Conservation (phyloP, 1,140 invertebrate genomes). For the Solenopsis fugax region DNA sequence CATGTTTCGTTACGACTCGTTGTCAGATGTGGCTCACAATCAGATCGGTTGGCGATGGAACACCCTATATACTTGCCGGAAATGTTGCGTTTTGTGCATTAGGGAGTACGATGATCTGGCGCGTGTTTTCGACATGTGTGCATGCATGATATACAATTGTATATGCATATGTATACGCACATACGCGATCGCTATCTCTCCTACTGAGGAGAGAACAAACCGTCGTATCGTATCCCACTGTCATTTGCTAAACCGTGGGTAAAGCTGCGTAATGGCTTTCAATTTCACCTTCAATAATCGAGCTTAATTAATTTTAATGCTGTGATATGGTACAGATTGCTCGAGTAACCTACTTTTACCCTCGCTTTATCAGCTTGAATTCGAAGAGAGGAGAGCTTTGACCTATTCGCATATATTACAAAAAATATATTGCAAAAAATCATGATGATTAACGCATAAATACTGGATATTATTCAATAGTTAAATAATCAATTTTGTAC, state of each 20-base stretch:
- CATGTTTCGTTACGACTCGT: background rate
- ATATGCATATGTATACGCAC: background rate
- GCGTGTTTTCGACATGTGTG: background rate
- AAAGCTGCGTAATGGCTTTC: slow-evolving; percentile 36
- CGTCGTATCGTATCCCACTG: slow-evolving; percentile 43
- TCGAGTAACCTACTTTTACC: slow-evolving; percentile 48
- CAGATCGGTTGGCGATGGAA: background rate
- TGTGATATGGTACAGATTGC: slow-evolving; percentile 32
- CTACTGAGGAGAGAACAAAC: slow-evolving; percentile 39
- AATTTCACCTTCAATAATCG: slow-evolving; percentile 48
- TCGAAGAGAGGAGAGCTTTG: background rate
- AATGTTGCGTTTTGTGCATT: slow-evolving; percentile 39
- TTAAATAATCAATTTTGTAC: background rate
- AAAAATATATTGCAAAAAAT: too few relatives aligned
- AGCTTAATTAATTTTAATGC: slow-evolving; percentile 59
- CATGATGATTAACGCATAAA: too few relatives aligned
- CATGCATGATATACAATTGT: background rate
- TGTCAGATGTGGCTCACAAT: background rate
- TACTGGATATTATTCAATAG: background rate
- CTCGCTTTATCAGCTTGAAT: slow-evolving; percentile 15
- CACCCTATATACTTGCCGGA: slow-evolving; percentile 33
- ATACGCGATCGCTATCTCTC: background rate
- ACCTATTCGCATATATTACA: background rate
- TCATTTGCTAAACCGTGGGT: slow-evolving; percentile 57
- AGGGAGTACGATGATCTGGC: slow-evolving; percentile 26